These are phyloP conservation scores for Calosoma granatense DNA, from an alignment of 1,140 invertebrate genomes.

Conservation along the genomic window DNA sequence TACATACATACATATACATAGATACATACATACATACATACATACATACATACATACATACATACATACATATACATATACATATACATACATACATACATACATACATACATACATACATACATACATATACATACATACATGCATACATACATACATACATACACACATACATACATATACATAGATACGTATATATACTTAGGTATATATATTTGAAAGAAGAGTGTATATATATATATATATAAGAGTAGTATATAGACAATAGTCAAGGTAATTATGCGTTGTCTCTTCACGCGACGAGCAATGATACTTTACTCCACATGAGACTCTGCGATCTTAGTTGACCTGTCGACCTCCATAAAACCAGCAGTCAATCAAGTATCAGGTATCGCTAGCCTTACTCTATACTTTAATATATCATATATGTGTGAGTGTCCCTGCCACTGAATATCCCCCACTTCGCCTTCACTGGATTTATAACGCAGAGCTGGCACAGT, in stretches of 20 bases:
- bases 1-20: background rate
- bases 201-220: background rate
- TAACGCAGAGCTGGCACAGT: no score
- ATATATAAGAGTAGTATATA: background rate
- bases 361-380: background rate
- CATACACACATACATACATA: background rate
- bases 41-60: slow-evolving; percentile 1
- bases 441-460: no score
- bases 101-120: background rate
- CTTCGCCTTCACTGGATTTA: no score
- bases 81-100: background rate
- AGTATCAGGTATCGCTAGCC: no score
- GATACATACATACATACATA: background rate
- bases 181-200: background rate
- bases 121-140: background rate
- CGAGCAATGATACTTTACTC: background rate
- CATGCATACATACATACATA: background rate
- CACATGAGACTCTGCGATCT: background rate
- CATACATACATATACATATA: slow-evolving; percentile 1
- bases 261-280: background rate
- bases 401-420: no score
- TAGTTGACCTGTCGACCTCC: background rate
- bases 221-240: no score
- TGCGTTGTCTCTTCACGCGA: background rate
- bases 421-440: no score